Percentiles rank a stretch among this genome's conserved stretches.
These are phyloP conservation scores for Agrypnus murinus DNA, from an alignment of 2,888 invertebrate genomes.

Conservation along the genomic window DNA sequence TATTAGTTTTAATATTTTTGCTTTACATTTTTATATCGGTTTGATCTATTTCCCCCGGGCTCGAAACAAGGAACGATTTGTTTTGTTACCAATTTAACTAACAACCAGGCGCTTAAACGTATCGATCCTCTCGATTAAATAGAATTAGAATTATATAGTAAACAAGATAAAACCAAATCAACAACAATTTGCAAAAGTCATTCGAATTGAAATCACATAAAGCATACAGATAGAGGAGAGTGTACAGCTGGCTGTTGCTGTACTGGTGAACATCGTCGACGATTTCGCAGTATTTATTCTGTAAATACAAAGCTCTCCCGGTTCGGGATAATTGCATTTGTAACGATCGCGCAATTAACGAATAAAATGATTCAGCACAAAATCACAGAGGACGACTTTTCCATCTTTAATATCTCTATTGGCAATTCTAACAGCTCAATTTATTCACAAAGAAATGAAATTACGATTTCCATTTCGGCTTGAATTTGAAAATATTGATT, in stretches of 20 bases:
- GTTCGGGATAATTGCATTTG: slow-evolving; percentile 69
- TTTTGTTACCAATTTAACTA: slow-evolving; percentile 7
- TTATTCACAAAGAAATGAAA: slow-evolving; percentile 59
- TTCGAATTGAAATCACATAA: slow-evolving; percentile 54
- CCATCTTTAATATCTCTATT: slow-evolving; percentile 65
- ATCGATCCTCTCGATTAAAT: slow-evolving; percentile 34
- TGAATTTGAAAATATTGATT: slow-evolving; percentile 33
- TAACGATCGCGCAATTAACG: slow-evolving; percentile 70
- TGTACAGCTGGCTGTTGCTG: slow-evolving; percentile 27
- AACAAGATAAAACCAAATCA: slow-evolving; percentile 54
- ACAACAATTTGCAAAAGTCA: slow-evolving; percentile 58
- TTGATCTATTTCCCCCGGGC: no score
- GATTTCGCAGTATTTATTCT: slow-evolving; percentile 65
- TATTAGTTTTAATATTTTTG: no score
- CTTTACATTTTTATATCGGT: no score
- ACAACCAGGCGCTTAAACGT: slow-evolving; percentile 17
- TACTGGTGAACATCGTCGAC: slow-evolving; percentile 49
- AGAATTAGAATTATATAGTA: slow-evolving; percentile 51
- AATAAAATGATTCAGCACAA: slow-evolving; percentile 69
- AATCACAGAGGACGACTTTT: slow-evolving; percentile 60
- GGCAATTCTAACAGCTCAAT: slow-evolving; percentile 63
- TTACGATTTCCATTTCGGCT: slow-evolving; percentile 20
- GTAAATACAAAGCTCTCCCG: slow-evolving; percentile 66
- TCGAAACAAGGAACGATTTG: no score
- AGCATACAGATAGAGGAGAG: slow-evolving; percentile 40